phyloP scores from a whole-genome alignment of 2,113 vertebrate genomes.

The Apus apus region DNA sequence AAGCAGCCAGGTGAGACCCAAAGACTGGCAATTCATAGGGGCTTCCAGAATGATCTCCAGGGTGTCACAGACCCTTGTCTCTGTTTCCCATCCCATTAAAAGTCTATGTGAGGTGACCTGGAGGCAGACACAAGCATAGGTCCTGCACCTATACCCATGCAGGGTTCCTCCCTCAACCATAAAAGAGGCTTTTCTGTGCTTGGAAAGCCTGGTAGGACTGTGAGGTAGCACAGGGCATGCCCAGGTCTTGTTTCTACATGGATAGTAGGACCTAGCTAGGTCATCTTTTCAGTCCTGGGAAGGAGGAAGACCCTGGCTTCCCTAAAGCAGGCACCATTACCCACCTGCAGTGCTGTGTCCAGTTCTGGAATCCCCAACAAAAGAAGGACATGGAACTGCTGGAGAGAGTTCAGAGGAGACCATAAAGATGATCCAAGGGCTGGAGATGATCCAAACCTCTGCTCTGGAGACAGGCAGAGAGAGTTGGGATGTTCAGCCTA shows the following conservation, averaged over 20 bases:
- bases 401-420: too few species aligned
- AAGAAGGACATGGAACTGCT: too few species aligned
- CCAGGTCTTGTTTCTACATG: neutral
- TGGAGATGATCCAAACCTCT: too few species aligned
- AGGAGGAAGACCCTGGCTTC: neutral
- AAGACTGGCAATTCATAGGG: neutral
- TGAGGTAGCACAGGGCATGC: neutral
- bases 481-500: too few species aligned
- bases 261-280: neutral
- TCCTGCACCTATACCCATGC: neutral
- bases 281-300: neutral
- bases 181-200: neutral
- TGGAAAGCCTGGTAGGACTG: neutral
- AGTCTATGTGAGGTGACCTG: neutral
- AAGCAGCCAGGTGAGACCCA: neutral
- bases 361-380: too few species aligned
- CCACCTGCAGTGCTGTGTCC: too few species aligned
- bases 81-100: neutral
- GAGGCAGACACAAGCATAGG: neutral
- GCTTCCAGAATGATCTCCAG: neutral
- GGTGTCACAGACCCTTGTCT: neutral
- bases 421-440: too few species aligned
- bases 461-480: too few species aligned
- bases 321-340: neutral
- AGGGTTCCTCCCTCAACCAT: neutral